phyloP scores from a whole-genome alignment of 2,113 vertebrate genomes.

The Vidua macroura region DNA sequence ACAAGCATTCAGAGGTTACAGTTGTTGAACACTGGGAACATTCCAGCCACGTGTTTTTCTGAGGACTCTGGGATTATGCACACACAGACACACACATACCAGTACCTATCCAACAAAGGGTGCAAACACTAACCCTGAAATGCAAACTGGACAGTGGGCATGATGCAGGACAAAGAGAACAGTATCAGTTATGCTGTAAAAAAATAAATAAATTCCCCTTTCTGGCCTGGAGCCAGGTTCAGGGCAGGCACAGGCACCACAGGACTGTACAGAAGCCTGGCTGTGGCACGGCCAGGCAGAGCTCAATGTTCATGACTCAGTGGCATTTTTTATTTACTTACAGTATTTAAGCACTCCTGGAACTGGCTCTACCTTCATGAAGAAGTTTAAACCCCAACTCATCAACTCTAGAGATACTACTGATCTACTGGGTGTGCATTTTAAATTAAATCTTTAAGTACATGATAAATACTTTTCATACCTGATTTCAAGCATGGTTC shows the following conservation, averaged over 20 bases:
- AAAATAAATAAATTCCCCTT: conserved; percentile 62
- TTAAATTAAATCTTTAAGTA: neutral
- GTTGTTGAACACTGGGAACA: neutral
- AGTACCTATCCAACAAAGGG: neutral
- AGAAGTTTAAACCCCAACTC: neutral
- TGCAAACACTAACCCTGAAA: conserved; percentile 24
- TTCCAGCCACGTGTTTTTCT: neutral
- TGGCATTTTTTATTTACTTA: neutral
- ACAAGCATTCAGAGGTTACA: conserved; percentile 35
- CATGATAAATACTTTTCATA: neutral
- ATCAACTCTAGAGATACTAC: neutral
- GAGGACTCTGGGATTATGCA: neutral
- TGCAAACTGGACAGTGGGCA: neutral
- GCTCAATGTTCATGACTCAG: neutral
- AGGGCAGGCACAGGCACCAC: conserved; percentile 21
- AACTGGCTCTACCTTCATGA: neutral
- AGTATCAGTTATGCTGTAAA: conserved; percentile 11
- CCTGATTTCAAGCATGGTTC: conserved; percentile 4
- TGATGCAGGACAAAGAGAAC: neutral
- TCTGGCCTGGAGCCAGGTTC: neutral
- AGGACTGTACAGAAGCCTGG: neutral
- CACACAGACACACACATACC: neutral
- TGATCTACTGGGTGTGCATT: neutral
- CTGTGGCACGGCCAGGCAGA: neutral
- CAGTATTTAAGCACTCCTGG: neutral